Evolutionary conservation across 1,140 invertebrate genomes (phyloP).

Genomic region (Vollenhovia emeryi): DNA sequence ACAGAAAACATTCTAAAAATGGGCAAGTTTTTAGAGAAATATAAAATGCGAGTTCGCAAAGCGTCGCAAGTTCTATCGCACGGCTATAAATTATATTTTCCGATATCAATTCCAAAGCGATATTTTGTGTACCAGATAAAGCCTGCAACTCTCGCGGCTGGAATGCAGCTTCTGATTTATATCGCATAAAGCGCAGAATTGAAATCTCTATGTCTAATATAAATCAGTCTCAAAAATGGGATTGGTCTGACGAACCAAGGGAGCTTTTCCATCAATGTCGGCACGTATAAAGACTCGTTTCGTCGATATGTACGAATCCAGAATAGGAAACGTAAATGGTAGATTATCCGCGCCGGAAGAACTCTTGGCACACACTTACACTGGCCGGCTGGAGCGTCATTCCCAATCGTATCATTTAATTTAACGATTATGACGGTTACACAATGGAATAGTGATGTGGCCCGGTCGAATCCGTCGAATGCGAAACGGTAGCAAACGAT

Average conservation of each 20-base stretch:
- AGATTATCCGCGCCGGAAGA: conserved; percentile 16
- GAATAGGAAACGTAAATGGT: conserved; percentile 2
- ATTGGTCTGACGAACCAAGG: conserved; percentile 30
- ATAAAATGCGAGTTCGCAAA: not conserved
- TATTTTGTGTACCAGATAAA: conserved; percentile 35
- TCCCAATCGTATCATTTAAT: conserved; percentile 5
- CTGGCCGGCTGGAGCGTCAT: not conserved
- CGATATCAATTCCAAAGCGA: conserved; percentile 29
- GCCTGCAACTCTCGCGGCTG: conserved; percentile 30
- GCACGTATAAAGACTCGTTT: conserved; percentile 7
- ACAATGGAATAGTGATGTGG: not conserved
- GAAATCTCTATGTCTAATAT: conserved; percentile 40
- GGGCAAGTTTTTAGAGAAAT: not conserved
- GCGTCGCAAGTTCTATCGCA: not conserved
- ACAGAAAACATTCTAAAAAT: not conserved
- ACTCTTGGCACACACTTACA: not conserved
- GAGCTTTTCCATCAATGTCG: conserved; percentile 52
- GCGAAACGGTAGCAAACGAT: not conserved
- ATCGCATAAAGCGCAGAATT: conserved; percentile 18
- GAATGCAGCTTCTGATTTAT: conserved; percentile 43
- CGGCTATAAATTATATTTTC: conserved; percentile 41
- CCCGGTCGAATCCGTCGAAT: not conserved
- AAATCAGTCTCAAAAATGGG: conserved; percentile 53
- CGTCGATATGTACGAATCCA: conserved; percentile 13
- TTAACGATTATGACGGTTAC: conserved; percentile 38